These are phyloP conservation scores for Cerastis rubricosa DNA, from an alignment of 2,888 invertebrate genomes.

Conservation along the genomic window DNA sequence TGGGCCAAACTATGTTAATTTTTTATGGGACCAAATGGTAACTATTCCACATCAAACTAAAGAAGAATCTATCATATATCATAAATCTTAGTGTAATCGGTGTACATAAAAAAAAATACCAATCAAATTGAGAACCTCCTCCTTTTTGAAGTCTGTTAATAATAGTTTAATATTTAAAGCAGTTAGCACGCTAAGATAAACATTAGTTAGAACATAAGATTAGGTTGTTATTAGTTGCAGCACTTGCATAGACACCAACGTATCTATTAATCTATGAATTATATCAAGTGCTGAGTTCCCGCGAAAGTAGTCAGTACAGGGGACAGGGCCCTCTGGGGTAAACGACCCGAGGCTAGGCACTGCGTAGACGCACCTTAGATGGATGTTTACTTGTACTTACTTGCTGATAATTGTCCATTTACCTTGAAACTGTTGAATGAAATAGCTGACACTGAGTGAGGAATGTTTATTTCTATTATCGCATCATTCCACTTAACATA, in stretches of 20 bases:
- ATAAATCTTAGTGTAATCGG: too few species aligned
- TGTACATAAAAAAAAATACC: too few species aligned
- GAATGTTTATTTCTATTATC: background rate
- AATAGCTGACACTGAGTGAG: too few species aligned
- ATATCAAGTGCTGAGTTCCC: slow-evolving; percentile 33
- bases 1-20: too few species aligned
- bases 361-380: slow-evolving; percentile 35
- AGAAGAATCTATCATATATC: too few species aligned
- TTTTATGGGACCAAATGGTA: too few species aligned
- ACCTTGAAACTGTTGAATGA: background rate
- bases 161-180: background rate
- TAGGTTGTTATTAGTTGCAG: background rate
- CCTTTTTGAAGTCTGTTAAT: too few species aligned
- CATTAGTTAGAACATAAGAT: background rate
- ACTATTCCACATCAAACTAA: too few species aligned
- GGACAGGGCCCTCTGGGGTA: slow-evolving; percentile 55
- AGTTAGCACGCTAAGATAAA: background rate
- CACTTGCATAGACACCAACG: slow-evolving; percentile 1
- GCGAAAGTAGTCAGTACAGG: slow-evolving; percentile 50
- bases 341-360: slow-evolving; percentile 45
- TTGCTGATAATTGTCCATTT: slow-evolving; percentile 6
- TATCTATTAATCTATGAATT: slow-evolving; percentile 40
- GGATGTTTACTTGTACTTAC: slow-evolving; percentile 16
- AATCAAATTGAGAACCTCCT: too few species aligned
- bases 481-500: background rate